These are phyloP conservation scores for Eremophila alpestris DNA, from an alignment of 2,797 vertebrate genomes.

Conservation along the genomic window DNA sequence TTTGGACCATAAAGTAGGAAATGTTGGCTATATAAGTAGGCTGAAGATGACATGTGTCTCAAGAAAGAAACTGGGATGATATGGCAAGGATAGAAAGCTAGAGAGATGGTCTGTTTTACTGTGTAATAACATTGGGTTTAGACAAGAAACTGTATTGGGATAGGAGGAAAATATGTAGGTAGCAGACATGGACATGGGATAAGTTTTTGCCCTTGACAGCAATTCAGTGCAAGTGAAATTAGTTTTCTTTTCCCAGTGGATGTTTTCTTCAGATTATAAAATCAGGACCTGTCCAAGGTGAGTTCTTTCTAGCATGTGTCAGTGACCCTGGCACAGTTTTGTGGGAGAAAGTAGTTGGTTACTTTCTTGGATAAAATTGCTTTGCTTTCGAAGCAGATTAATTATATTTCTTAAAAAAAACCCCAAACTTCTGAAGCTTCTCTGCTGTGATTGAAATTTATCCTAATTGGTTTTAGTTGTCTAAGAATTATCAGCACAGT, in stretches of 20 bases:
- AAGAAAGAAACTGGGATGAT: background rate
- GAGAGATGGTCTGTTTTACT: background rate
- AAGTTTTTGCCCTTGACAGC: background rate
- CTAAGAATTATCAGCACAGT: background rate
- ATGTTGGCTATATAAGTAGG: background rate
- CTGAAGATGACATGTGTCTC: background rate
- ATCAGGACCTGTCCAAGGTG: background rate
- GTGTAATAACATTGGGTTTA: background rate
- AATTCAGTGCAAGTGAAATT: background rate
- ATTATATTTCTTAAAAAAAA: background rate
- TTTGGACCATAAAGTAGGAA: background rate
- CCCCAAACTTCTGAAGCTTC: background rate
- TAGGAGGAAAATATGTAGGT: background rate
- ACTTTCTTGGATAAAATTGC: background rate
- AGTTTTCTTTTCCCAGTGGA: background rate
- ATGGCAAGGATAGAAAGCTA: background rate
- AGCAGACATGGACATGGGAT: background rate
- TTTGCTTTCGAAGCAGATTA: background rate
- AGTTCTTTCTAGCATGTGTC: background rate
- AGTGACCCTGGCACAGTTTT: fast-evolving
- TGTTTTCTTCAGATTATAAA: background rate
- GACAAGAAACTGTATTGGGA: background rate
- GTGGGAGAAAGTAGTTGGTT: background rate
- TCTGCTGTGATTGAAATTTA: background rate
- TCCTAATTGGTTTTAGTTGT: background rate